Percentiles rank a stretch among this genome's conserved stretches.
Conservation (phyloP, 2,888 invertebrate species). For the Tenthredo scrophulariae region DNA sequence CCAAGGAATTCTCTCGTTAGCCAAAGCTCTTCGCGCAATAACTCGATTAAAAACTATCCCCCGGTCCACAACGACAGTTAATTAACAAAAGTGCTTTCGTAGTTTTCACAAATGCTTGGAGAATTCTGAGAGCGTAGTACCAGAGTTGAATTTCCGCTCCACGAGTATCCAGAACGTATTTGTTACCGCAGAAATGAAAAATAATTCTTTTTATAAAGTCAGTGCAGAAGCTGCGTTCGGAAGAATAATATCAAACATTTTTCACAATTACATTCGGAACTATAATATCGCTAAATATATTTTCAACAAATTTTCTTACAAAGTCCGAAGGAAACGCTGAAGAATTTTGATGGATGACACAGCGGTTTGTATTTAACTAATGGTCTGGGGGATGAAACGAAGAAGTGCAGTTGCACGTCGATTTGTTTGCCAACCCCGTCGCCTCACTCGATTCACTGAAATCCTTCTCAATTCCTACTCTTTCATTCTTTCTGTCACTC, state of each 20-base stretch:
- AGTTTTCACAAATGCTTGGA: constrained; percentile 53
- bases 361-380: not conserved
- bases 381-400: constrained; percentile 63
- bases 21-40: constrained; percentile 70
- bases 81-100: constrained; percentile 74
- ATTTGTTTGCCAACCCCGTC: constrained; percentile 69
- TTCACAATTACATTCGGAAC: not conserved
- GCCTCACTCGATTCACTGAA: constrained; percentile 48
- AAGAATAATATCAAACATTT: not conserved
- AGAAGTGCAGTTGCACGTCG: constrained; percentile 70
- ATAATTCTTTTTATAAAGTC: not conserved
- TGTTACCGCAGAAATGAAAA: not conserved
- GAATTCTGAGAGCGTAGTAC: not conserved
- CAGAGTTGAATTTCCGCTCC: constrained; percentile 12
- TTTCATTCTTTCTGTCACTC: constrained; percentile 63
- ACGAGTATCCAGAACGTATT: constrained; percentile 14
- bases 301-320: not conserved
- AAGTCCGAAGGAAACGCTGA: not conserved
- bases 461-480: constrained; percentile 60
- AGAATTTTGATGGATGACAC: not conserved
- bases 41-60: constrained; percentile 71
- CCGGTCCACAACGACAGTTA: constrained; percentile 73
- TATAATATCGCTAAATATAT: not conserved
- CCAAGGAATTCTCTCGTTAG: constrained; percentile 41
- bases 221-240: not conserved